Evolutionary conservation across 2,888 invertebrate genomes (phyloP), one percentile per base, ranked within the genome.

Genomic region (Pammene fasciana): DNA sequence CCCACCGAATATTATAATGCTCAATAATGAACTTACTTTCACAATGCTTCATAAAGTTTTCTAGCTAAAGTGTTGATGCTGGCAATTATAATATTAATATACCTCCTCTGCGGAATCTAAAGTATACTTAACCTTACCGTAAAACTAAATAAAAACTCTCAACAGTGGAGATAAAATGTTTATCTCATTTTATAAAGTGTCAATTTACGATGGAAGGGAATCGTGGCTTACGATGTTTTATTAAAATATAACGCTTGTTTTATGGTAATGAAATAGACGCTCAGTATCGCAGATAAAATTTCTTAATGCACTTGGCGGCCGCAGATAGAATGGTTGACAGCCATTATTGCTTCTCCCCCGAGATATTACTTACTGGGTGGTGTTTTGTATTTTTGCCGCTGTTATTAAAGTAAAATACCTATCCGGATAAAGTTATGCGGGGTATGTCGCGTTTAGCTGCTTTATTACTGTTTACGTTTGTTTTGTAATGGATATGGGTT

Each of bases 221-320:
- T 59, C 65, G 65, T 59, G 68, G 67, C 66, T 70, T 64, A 70
- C 56, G 71, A 67, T 71, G 59, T 73, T 75, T 75, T 73, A 74
- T 75, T 75, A 75, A 75, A 73, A 71, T 72, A 67, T 68, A 74
- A 72, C 72, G 71, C 71, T 70, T 66, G 68, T 59, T 75, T 78
- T 77, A 76, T 78, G 76, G 76, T 81, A 82, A 79, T 78, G 75
- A 82, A 79, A 81, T 79, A 78, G 76, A 80, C 75, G 74, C 77
- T 75, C 75, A 76, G 76, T 73, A 73, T 77, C 73, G 76, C 75
- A 76, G 79, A 68, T 78, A 82, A 70, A 70, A 70, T 82, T 82
- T 82, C 79, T 79, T 82, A 82, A 84, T 83, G 81, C 79, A 80
- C 80, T 79, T 75, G 76, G 73, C 76, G 76, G 78, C 73, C 76